phyloP scores from a whole-genome alignment of 2,113 vertebrate genomes.

The Catharus bicknelli region DNA sequence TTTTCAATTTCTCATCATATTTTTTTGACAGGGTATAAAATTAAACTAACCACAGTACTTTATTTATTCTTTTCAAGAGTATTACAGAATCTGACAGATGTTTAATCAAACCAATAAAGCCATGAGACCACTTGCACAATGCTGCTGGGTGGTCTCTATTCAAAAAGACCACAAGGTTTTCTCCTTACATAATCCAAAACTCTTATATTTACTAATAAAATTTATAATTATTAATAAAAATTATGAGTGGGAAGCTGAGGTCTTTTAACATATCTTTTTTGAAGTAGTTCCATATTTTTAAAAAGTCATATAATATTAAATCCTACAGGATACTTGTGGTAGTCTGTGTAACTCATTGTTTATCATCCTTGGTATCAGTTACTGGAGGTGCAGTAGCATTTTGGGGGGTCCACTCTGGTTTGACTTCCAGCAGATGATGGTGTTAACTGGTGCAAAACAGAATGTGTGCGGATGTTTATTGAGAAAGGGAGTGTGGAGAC shows the following conservation, averaged over 20 bases:
- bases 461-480: neutral
- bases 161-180: neutral
- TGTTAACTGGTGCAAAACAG: neutral
- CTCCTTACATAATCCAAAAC: accelerated
- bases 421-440: neutral
- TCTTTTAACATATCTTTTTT: neutral
- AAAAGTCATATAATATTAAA: neutral
- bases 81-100: neutral
- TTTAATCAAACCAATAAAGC: neutral
- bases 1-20: neutral
- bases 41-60: neutral
- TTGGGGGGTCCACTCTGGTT: neutral
- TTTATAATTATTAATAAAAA: neutral
- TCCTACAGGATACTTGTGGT: neutral
- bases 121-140: neutral
- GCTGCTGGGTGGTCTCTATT: neutral
- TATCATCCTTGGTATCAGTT: neutral
- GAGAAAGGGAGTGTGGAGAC: neutral
- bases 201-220: neutral
- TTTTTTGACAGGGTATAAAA: neutral
- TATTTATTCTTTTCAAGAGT: neutral
- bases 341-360: neutral
- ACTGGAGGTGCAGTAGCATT: neutral
- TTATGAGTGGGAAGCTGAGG: neutral
- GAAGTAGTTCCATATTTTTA: neutral